Evolutionary conservation across 2,888 invertebrate species (phyloP).

Genomic region (Acleris emargana): DNA sequence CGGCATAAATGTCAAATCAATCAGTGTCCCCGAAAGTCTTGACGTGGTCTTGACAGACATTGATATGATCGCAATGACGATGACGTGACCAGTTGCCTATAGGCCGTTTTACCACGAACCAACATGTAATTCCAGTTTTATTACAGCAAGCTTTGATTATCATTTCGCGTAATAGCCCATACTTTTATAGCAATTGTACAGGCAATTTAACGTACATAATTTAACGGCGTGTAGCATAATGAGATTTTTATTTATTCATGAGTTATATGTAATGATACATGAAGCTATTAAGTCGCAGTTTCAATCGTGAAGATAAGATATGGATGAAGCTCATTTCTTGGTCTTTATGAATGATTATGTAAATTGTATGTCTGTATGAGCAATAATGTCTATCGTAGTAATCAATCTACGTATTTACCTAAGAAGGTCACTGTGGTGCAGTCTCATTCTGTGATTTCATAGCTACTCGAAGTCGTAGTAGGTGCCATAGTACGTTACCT

Average conservation of each 20-base stretch:
- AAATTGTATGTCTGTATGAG: background rate
- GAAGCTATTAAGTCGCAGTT: slow-evolving; percentile 66
- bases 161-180: slow-evolving; percentile 46
- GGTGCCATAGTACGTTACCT: no score
- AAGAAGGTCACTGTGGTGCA: no score
- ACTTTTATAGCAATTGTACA: slow-evolving; percentile 49
- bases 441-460: no score
- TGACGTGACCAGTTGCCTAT: background rate
- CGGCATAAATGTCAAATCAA: no score
- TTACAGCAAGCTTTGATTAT: slow-evolving; percentile 61
- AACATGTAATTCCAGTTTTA: slow-evolving; percentile 63
- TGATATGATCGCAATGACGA: no score
- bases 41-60: no score
- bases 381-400: slow-evolving; percentile 16
- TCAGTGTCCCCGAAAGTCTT: no score
- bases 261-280: slow-evolving; percentile 52
- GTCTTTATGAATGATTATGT: slow-evolving; percentile 2
- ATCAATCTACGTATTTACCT: background rate
- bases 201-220: slow-evolving; percentile 47
- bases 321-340: slow-evolving; percentile 15
- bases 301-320: slow-evolving; percentile 67
- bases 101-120: slow-evolving; percentile 48
- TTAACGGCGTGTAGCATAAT: slow-evolving; percentile 54
- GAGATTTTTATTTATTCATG: slow-evolving; percentile 74
- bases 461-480: no score